Evolutionary conservation across 2,888 invertebrate genomes (phyloP).

Genomic region (Torymus texanus): DNA sequence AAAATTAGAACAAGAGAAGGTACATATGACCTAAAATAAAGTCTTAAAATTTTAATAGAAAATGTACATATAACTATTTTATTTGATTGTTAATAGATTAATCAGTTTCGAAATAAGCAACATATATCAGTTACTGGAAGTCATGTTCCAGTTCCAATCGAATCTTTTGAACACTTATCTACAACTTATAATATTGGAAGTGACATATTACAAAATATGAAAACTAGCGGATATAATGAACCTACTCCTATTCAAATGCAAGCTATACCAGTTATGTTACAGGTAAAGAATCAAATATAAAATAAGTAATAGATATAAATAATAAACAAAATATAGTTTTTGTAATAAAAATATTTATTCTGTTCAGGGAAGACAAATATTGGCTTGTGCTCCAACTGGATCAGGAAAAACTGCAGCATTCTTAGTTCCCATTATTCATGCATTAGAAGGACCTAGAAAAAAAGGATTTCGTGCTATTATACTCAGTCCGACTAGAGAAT

Average conservation of each 20-base stretch:
- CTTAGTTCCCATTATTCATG: slow-evolving; percentile 89
- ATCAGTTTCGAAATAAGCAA: slow-evolving; percentile 84
- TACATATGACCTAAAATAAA: slow-evolving; percentile 71
- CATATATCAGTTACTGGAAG: slow-evolving; percentile 88
- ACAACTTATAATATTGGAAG: slow-evolving; percentile 78
- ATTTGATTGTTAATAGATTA: slow-evolving; percentile 78
- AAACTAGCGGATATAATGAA: slow-evolving; percentile 81
- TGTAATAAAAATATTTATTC: slow-evolving; percentile 30
- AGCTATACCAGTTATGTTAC: slow-evolving; percentile 90
- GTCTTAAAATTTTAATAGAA: slow-evolving; percentile 75
- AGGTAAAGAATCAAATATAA: slow-evolving; percentile 75
- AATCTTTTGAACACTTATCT: slow-evolving; percentile 82
- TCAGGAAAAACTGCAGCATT: slow-evolving; percentile 98
- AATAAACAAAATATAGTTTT: slow-evolving; percentile 10
- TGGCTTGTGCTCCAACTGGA: slow-evolving; percentile 98
- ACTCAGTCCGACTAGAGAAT: slow-evolving; percentile 94
- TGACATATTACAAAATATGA: slow-evolving; percentile 82
- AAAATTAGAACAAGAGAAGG: slow-evolving; percentile 76
- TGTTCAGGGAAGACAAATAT: slow-evolving; percentile 83
- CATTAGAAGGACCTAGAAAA: slow-evolving; percentile 82
- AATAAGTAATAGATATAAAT: slow-evolving; percentile 4
- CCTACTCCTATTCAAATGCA: slow-evolving; percentile 97
- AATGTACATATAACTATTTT: slow-evolving; percentile 61
- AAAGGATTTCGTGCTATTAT: slow-evolving; percentile 91
- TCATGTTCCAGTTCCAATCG: slow-evolving; percentile 86